Conservation (phyloP, 2,888 invertebrate species). For the Lasioglossum lativentre region DNA sequence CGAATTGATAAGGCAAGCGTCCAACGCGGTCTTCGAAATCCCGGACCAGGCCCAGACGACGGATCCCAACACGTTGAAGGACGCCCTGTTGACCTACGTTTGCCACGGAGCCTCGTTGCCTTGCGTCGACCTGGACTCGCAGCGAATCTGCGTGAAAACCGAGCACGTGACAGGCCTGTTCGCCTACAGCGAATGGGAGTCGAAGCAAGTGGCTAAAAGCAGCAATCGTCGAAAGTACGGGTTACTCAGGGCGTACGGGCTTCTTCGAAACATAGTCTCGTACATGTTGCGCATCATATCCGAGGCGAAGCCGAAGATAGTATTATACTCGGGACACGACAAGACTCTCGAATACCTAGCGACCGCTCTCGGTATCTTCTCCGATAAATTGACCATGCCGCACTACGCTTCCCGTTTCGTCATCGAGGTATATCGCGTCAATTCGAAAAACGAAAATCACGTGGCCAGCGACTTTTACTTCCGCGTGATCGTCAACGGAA, state of each 20-base stretch:
- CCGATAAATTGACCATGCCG: constrained; percentile 88
- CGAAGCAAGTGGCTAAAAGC: constrained; percentile 88
- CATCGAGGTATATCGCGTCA: constrained; percentile 94
- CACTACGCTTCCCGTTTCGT: constrained; percentile 95
- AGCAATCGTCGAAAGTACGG: constrained; percentile 85
- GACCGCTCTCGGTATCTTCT: constrained; percentile 91
- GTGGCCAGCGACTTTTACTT: constrained; percentile 91
- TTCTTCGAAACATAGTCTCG: constrained; percentile 92
- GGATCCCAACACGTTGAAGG: constrained; percentile 91
- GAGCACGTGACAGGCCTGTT: constrained; percentile 92
- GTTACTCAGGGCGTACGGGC: constrained; percentile 91
- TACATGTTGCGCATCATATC: constrained; percentile 93
- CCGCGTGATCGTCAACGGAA: constrained; percentile 93
- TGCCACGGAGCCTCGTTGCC: constrained; percentile 94
- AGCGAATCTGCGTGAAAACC: constrained; percentile 87
- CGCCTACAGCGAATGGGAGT: constrained; percentile 93
- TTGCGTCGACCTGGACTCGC: constrained; percentile 86
- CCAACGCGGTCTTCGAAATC: constrained; percentile 89
- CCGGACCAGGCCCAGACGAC: constrained; percentile 87
- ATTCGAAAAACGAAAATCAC: constrained; percentile 86
- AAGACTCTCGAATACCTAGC: constrained; percentile 94
- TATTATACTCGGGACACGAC: constrained; percentile 96
- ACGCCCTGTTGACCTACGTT: constrained; percentile 93
- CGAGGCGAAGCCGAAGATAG: constrained; percentile 90
- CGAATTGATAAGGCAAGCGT: constrained; percentile 89